Evolutionary conservation across 1,140 invertebrate genomes (phyloP), one percentile per base, ranked within the genome.

Genomic region (Chlorops oryzae): DNA sequence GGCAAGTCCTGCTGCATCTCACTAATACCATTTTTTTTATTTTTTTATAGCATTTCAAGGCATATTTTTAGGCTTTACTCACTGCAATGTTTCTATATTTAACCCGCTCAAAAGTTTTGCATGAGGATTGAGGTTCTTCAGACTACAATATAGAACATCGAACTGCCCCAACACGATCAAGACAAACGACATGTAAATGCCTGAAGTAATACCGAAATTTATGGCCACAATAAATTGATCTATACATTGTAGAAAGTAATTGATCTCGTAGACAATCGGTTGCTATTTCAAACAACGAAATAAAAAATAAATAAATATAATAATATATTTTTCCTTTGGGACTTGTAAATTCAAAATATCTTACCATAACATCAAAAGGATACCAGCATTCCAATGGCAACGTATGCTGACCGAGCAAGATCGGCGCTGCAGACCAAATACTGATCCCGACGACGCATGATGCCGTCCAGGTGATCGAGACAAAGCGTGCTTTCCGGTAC

Each of bases 81-180:
- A 70, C 66, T 55, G 27, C 15, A 67, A 52, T 3, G 21, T 40
- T 12, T 40, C 37, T 3, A 55, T 6, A 0, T 58, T 51, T 32
- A 52, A 58, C 1, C 59, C 59, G 0, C 54, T 37, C 10, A 59
- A 4, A 7, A 70, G 21, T 25, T 42, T 43, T 1, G 59, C 52
- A 52, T 66, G 61, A 6, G 55, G 58, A 48, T 60, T 59, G 28
- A 70, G 23, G 50, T 70, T 70, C 59, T 70, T 70, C 1, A 70
- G 55, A 32, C 66, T 70, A 22, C 66, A 70, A 44, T 56, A 70
- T 18, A 70, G 62, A 25, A 70, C 59, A 52, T 70, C 66, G 22
- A 60, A 70, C 20, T 70, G 66, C 0, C 52, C 62, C 25, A 66
- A 47, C 21, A 70, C 49, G 34, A 67, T 49, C 1, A 65, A 27